Percentiles rank a stretch among this genome's conserved stretches.
phyloP scores from a whole-genome alignment of 2,888 invertebrate species.

The Dilophus febrilis region DNA sequence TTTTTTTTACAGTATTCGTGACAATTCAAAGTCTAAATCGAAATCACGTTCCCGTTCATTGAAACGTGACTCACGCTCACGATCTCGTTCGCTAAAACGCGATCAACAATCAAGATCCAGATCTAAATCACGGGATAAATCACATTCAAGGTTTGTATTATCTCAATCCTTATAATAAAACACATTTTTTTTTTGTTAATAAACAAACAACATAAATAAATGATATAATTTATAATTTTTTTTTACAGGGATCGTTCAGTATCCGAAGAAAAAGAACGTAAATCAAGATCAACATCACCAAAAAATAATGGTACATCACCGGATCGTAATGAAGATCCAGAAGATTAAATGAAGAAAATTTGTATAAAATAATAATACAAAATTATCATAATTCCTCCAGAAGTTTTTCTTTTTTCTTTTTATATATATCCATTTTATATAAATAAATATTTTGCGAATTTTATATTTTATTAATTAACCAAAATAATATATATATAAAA shows the following conservation, averaged over 20 bases:
- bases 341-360: conserved; percentile 23
- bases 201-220: too few species aligned
- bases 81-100: conserved; percentile 28
- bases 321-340: conserved; percentile 32
- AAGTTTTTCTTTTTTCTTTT: too few species aligned
- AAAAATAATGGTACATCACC: conserved; percentile 34
- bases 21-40: conserved; percentile 46
- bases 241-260: conserved; percentile 44
- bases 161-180: conserved; percentile 29
- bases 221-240: conserved; percentile 5
- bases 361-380: too few species aligned
- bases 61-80: conserved; percentile 27
- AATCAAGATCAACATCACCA: conserved; percentile 35
- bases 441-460: too few species aligned
- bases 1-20: conserved; percentile 38
- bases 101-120: conserved; percentile 31
- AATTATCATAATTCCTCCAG: too few species aligned
- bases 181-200: conserved; percentile 23
- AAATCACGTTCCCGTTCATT: conserved; percentile 38
- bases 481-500: too few species aligned
- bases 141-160: conserved; percentile 32
- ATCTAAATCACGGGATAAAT: conserved; percentile 32
- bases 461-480: too few species aligned
- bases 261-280: conserved; percentile 45
- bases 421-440: too few species aligned